Percentiles rank a stretch among this genome's conserved stretches.
These are phyloP conservation scores for Troides helena DNA, from an alignment of 2,888 invertebrate genomes.

Conservation along the genomic window DNA sequence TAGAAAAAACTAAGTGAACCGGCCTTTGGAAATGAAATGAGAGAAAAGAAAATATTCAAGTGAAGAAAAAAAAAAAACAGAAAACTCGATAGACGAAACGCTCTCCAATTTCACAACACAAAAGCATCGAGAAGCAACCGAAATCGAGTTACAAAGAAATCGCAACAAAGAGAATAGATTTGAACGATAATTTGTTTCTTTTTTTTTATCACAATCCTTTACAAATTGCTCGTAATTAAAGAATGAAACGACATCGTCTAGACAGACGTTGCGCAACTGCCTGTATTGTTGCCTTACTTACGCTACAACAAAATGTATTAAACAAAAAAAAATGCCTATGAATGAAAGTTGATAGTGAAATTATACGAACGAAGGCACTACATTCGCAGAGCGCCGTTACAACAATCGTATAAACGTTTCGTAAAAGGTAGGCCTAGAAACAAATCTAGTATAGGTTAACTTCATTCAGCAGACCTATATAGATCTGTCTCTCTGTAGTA, in stretches of 20 bases:
- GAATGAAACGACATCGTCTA: constrained; percentile 26
- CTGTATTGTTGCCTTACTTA: constrained; percentile 27
- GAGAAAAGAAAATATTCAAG: neutral
- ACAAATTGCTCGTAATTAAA: constrained; percentile 13
- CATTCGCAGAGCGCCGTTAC: neutral
- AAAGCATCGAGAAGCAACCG: constrained; percentile 1
- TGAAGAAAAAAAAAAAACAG: neutral
- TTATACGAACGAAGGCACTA: neutral
- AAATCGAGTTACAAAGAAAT: constrained; percentile 14
- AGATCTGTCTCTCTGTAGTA: too few relatives aligned
- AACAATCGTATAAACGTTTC: neutral
- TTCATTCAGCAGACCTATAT: too few relatives aligned
- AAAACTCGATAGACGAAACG: constrained; percentile 3
- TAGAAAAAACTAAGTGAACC: neutral
- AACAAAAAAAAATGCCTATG: neutral
- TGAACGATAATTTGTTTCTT: constrained; percentile 1
- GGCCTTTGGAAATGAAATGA: neutral
- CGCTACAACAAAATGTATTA: constrained; percentile 7
- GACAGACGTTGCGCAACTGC: constrained; percentile 25
- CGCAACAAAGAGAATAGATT: constrained; percentile 5
- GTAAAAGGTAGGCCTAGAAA: neutral
- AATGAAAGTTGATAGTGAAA: constrained; percentile 1
- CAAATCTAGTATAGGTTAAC: too few relatives aligned
- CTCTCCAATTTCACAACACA: constrained; percentile 9
- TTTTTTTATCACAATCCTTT: constrained; percentile 6